Evolutionary conservation across 1,140 invertebrate genomes (phyloP).

Genomic region (Goniozus legneri): DNA sequence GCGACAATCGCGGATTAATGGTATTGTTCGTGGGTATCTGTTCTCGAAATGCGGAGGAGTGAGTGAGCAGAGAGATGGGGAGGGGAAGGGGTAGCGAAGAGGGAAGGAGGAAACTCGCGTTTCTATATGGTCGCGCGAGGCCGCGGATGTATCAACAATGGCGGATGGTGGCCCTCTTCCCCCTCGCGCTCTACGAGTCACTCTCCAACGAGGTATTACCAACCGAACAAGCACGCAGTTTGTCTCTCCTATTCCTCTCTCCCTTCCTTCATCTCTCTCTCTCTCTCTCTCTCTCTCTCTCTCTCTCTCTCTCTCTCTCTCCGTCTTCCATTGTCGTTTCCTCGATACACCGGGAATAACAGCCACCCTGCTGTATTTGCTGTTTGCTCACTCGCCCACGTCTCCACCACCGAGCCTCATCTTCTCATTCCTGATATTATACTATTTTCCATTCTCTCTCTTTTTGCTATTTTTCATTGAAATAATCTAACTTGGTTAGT

Average conservation of each 20-base stretch:
- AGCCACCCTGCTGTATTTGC: slow-evolving; percentile 23
- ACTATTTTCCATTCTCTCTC: too few species aligned
- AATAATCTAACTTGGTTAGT: too few species aligned
- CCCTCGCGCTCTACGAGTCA: too few species aligned
- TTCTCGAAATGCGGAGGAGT: slow-evolving; percentile 40
- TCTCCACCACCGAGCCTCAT: too few species aligned
- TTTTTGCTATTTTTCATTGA: too few species aligned
- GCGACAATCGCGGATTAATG: slow-evolving; percentile 50
- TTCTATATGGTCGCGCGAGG: slow-evolving; percentile 12
- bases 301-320: too few species aligned
- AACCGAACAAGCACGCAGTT: slow-evolving; percentile 48
- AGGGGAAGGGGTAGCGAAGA: not conserved
- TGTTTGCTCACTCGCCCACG: not conserved
- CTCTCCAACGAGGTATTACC: slow-evolving; percentile 50
- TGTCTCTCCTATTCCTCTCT: too few species aligned
- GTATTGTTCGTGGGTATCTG: slow-evolving; percentile 40
- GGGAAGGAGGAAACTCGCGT: too few species aligned
- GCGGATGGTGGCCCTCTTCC: slow-evolving; percentile 41
- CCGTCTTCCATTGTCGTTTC: slow-evolving; percentile 31
- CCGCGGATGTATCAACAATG: slow-evolving; percentile 48
- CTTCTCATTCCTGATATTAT: too few species aligned
- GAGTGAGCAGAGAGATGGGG: slow-evolving; percentile 16
- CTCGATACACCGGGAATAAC: slow-evolving; percentile 46
- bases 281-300: too few species aligned
- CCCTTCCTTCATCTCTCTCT: slow-evolving; percentile 31